Percentiles rank a stretch among this genome's conserved stretches.
phyloP scores from a whole-genome alignment of 1,140 invertebrate species.

The Drosophila takahashii region DNA sequence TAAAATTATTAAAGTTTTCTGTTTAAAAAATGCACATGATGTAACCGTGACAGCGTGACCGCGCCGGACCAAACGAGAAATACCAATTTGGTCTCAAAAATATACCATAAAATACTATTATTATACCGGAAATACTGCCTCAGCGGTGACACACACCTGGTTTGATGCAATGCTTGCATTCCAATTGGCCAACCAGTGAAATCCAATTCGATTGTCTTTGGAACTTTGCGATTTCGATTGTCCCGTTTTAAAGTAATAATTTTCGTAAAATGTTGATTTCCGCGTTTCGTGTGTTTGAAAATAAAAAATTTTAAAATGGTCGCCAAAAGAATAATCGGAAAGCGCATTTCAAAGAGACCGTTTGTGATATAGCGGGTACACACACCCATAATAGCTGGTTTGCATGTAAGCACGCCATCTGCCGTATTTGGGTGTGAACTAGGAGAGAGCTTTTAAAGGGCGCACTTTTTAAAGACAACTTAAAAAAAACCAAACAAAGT shows the following conservation, averaged over 20 bases:
- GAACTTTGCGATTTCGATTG: background rate
- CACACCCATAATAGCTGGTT: too few species aligned
- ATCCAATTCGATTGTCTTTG: background rate
- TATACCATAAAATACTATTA: too few species aligned
- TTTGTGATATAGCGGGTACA: too few species aligned
- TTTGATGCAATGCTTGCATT: background rate
- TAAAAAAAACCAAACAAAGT: background rate
- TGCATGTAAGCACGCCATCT: background rate
- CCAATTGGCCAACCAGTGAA: background rate
- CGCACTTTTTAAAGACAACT: background rate
- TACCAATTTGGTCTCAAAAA: too few species aligned
- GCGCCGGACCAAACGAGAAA: too few species aligned
- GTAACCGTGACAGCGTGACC: constrained; percentile 51
- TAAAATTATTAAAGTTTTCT: constrained; percentile 20
- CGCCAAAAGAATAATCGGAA: background rate
- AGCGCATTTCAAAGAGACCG: too few species aligned
- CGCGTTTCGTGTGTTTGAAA: background rate
- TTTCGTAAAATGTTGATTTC: too few species aligned
- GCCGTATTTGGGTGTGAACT: background rate
- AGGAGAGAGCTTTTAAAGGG: background rate
- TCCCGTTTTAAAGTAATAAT: background rate
- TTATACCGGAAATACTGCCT: too few species aligned
- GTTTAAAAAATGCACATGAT: constrained; percentile 35
- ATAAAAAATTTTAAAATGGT: background rate
- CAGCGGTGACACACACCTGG: too few species aligned